Evolutionary conservation across 1,140 invertebrate genomes (phyloP).

Genomic region (Dinoponera quadriceps): DNA sequence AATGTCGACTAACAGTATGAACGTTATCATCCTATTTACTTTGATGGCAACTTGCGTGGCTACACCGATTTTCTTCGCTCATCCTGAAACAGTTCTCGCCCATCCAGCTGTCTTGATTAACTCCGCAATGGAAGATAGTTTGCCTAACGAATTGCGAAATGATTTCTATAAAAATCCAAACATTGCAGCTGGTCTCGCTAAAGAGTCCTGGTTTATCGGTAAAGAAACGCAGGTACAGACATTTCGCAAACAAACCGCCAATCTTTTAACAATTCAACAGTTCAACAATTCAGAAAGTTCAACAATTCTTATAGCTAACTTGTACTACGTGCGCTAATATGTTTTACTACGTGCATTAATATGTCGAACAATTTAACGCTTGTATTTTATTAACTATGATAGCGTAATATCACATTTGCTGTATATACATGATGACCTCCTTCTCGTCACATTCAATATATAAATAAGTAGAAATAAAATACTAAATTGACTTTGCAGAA

Average conservation of each 20-base stretch:
- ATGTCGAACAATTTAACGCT: too few species aligned
- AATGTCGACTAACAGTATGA: constrained; percentile 14
- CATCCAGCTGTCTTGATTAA: constrained; percentile 88
- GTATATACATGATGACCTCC: too few species aligned
- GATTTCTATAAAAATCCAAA: constrained; percentile 92
- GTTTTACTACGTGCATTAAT: too few species aligned
- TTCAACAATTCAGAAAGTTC: too few species aligned
- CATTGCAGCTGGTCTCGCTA: constrained; percentile 89
- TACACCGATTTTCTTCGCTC: constrained; percentile 75
- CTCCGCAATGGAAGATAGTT: constrained; percentile 86
- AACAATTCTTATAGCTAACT: too few species aligned
- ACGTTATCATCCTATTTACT: constrained; percentile 30
- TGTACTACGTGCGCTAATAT: too few species aligned
- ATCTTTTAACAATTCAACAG: too few species aligned
- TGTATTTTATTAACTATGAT: background rate
- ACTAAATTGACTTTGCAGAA: background rate
- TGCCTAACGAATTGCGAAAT: constrained; percentile 88
- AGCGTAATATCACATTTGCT: too few species aligned
- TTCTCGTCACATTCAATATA: background rate
- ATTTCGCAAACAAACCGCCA: background rate
- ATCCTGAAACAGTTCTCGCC: constrained; percentile 72
- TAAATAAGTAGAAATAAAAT: background rate
- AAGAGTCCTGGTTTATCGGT: constrained; percentile 90
- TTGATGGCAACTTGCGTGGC: constrained; percentile 68
- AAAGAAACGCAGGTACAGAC: constrained; percentile 88